A percentile compares a stretch with the other conserved stretches of the same genome.
phyloP scores from a whole-genome alignment of 2,888 invertebrate genomes.

The Omphaloscelis lunosa region DNA sequence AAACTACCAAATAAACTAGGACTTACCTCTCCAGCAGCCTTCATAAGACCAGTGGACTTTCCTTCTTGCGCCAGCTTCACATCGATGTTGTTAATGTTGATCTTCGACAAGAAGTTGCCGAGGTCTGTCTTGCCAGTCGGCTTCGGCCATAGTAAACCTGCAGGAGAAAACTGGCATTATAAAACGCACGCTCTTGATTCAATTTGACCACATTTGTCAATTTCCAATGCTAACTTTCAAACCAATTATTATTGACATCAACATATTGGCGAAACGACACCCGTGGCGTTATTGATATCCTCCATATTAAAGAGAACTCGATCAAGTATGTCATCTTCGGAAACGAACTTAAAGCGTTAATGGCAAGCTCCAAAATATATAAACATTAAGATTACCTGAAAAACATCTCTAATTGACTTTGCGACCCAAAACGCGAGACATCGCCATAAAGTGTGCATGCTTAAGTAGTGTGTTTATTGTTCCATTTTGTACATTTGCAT shows the following conservation, averaged over 20 bases:
- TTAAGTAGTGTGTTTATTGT: conserved; percentile 21
- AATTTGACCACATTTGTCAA: neutral
- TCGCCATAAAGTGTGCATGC: conserved; percentile 33
- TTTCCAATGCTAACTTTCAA: conserved; percentile 2
- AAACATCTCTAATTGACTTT: conserved; percentile 13
- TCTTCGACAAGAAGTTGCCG: conserved; percentile 89
- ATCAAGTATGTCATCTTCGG: conserved; percentile 1
- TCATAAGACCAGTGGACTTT: conserved; percentile 74
- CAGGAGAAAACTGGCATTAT: conserved; percentile 30
- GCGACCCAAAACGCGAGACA: conserved; percentile 12
- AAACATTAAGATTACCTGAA: neutral
- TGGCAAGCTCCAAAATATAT: neutral
- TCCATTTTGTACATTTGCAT: conserved; percentile 48
- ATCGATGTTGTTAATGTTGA: conserved; percentile 88
- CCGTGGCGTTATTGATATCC: neutral
- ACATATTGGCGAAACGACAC: neutral
- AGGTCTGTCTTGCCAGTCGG: conserved; percentile 91
- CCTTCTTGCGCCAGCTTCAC: conserved; percentile 82
- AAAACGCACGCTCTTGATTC: conserved; percentile 1
- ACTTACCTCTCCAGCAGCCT: conserved; percentile 79
- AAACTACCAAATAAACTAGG: neutral
- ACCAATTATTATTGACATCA: conserved; percentile 12
- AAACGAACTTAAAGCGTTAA: neutral
- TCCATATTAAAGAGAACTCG: neutral
- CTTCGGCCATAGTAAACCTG: conserved; percentile 92